Base-by-base conservation (phyloP, 2,113 vertebrate species). In the Sprattus sprattus region DNA sequence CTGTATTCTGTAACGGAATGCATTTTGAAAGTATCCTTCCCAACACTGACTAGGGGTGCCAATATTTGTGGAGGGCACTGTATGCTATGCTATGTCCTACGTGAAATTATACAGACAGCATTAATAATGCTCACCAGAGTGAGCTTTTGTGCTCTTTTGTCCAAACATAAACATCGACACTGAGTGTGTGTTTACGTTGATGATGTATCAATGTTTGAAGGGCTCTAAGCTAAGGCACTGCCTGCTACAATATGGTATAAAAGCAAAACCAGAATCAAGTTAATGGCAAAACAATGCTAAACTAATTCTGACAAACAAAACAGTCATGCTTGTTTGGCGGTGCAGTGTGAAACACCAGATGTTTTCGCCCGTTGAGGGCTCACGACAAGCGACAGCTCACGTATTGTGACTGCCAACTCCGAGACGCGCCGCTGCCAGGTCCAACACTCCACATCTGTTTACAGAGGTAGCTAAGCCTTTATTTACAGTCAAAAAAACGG, bases 391-490 rank as follows among this genome's bases (percentile, higher is more conserved):
- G 25, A 15, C 71, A 39, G 25, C 71, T 16, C 11, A 5, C 5
- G 13, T 32, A 78, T 18, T 78, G 71, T 11, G 13, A 39, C 71
- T 78, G 71, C 71, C 71, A 78, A 78, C 71, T 78, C 28, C 5
- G 71, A 78, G 71, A 39, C 13, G 71, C 3, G 13, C 11, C 28
- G 32, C 32, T 78, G 71, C 71, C 71, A 78, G 28, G 25, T 78
- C 71, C 71, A 78, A 39, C 64, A 9, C 11, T 71, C 64, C 64
- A 71, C 71, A 78, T 78, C 71, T 78, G 71, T 78, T 78, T 78
- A 78, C 71, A 39, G 25, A 78, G 71, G 10, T 39, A 78, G 28
- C 39, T 78, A 78, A 78, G 71, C 71, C 71, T 78, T 78, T 78
- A 78, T 78, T 78, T 78, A 78, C 71, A 78, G 71, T 78, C 16